phyloP scores from a whole-genome alignment of 2,888 invertebrate genomes.

The Callyntrura sp. region DNA sequence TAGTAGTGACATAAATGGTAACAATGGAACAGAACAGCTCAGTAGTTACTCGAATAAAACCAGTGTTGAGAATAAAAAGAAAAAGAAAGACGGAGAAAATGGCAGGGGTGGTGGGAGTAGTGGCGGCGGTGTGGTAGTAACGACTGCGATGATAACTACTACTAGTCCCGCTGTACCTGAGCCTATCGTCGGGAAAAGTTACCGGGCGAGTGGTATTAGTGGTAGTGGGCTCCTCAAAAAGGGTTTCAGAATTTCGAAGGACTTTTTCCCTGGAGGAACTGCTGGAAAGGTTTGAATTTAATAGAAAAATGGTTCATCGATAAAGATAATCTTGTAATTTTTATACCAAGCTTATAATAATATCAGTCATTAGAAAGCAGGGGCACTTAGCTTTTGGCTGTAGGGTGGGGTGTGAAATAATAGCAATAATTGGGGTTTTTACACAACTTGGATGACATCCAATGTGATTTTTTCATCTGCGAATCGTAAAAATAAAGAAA shows the following conservation, averaged over 20 bases:
- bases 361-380: too few species aligned
- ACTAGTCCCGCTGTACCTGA: too few species aligned
- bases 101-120: background rate
- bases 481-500: too few species aligned
- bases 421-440: too few species aligned
- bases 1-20: too few species aligned
- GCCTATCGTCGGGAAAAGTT: conserved; percentile 29
- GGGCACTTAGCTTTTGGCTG: too few species aligned
- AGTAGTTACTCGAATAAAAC: background rate
- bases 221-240: conserved; percentile 36
- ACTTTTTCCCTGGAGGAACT: conserved; percentile 22
- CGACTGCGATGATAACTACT: background rate
- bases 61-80: background rate
- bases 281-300: conserved; percentile 32
- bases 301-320: too few species aligned
- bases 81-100: background rate
- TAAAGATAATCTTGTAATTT: too few species aligned
- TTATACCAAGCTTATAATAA: too few species aligned
- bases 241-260: conserved; percentile 31
- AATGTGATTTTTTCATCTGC: too few species aligned
- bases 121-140: background rate
- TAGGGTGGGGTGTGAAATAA: too few species aligned
- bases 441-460: too few species aligned
- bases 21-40: background rate
- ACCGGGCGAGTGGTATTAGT: background rate